Percentiles rank a stretch among this genome's conserved stretches.
Evolutionary conservation across 2,113 vertebrate genomes (phyloP).

Genomic region (Carassius auratus): DNA sequence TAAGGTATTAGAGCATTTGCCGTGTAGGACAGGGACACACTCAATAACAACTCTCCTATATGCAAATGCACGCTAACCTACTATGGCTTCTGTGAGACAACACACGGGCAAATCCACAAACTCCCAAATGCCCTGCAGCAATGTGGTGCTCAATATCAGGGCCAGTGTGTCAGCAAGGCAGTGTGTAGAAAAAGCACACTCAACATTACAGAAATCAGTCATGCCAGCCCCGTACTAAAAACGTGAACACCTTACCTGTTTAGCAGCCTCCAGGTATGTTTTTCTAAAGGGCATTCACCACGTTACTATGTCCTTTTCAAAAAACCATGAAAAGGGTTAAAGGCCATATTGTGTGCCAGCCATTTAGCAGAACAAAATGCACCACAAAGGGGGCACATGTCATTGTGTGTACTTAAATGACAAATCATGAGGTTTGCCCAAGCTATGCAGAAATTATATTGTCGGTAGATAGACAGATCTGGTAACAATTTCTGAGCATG

Average conservation of each 20-base stretch:
- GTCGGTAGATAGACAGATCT: not conserved
- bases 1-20: slow-evolving; percentile 17
- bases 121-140: slow-evolving; percentile 42
- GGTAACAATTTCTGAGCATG: slow-evolving; percentile 18
- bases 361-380: not conserved
- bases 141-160: slow-evolving; percentile 57
- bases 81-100: slow-evolving; percentile 36
- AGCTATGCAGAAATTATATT: not conserved
- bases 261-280: slow-evolving; percentile 9
- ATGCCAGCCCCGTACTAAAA: slow-evolving; percentile 21
- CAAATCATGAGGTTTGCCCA: slow-evolving; percentile 11
- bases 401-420: not conserved
- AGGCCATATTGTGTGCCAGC: not conserved
- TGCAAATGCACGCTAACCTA: slow-evolving; percentile 45
- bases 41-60: slow-evolving; percentile 39
- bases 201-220: slow-evolving; percentile 52
- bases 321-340: not conserved
- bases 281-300: slow-evolving; percentile 36
- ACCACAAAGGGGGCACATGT: not conserved
- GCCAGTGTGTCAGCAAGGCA: slow-evolving; percentile 64
- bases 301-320: slow-evolving; percentile 28
- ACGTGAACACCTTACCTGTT: slow-evolving; percentile 34
- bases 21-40: slow-evolving; percentile 28
- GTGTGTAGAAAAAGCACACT: slow-evolving; percentile 45
- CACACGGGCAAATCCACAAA: slow-evolving; percentile 4